Conservation (phyloP, 2,888 invertebrate genomes). For the Stenurella melanura region DNA sequence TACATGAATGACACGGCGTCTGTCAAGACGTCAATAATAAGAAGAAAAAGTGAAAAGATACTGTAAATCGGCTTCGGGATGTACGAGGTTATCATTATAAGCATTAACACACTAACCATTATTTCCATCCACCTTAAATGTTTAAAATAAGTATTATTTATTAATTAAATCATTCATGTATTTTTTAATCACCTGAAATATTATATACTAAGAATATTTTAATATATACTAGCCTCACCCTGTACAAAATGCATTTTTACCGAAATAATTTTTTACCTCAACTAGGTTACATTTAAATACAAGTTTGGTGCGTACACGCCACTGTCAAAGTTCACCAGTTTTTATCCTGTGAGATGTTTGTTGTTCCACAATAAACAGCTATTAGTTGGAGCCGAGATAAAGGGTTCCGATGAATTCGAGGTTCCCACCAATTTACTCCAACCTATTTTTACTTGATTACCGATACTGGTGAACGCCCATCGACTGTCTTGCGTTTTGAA, state of each 20-base stretch:
- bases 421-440: slow-evolving; percentile 50
- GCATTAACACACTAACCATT: no score
- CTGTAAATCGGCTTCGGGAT: no score
- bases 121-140: no score
- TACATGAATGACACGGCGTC: no score
- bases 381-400: slow-evolving; percentile 13
- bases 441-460: slow-evolving; percentile 44
- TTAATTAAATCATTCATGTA: no score
- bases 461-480: slow-evolving; percentile 47
- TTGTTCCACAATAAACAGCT: slow-evolving; percentile 14
- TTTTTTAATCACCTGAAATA: no score
- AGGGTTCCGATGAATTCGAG: slow-evolving; percentile 32
- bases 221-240: not conserved
- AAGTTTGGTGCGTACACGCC: slow-evolving; percentile 21
- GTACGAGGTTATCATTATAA: no score
- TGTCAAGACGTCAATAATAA: no score
- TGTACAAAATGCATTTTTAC: not conserved
- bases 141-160: no score
- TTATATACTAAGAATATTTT: no score
- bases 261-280: not conserved
- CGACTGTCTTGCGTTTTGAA: slow-evolving; percentile 12
- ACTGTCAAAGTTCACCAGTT: slow-evolving; percentile 34
- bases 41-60: no score
- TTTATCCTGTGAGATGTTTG: slow-evolving; percentile 2
- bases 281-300: not conserved